Base-by-base conservation (phyloP, 2,113 vertebrate species). In the Cinclus cinclus region DNA sequence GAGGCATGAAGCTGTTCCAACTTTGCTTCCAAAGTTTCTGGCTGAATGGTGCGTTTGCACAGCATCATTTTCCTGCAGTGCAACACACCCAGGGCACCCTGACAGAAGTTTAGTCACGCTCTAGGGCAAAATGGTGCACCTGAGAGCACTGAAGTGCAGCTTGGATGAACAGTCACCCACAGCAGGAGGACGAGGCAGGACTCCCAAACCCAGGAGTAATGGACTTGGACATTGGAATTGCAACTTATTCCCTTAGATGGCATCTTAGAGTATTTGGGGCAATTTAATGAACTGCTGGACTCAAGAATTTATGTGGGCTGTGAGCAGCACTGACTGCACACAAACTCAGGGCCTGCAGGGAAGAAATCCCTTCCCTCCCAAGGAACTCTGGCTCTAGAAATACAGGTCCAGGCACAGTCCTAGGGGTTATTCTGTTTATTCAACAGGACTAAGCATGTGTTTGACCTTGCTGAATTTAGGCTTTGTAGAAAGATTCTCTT, bases 111-210 rank as follows among this genome's bases (percentile, higher is more conserved):
- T 0, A 31, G 67, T 65, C 65, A n/a, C 44, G 69, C n/a, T 37
- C 17, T 46, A 15, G 23, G 49, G 58, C 42, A 58, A 65, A 73
- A 13, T 22, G 4, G 11, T 0, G 16, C 55, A 13, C 20, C 0
- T 10, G 55, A 89, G 31, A 74, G 10, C 53, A 10, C 17, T 1
- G 1, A 18, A 10, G 58, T 2, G 52, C 1, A 3, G 46, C 52
- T 15, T 4, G 21, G 15, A 16, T 4, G 33, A 19, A 33, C 44
- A 19, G 1, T 4, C 68, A 42, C 39, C 41, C 64, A 18, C 11
- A 5, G 70, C 58, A 31, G 25, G 15, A 42, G 56, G 27, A 60
- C 2, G 1, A 77, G 35, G 35, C 33, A 33, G 31, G 8, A n/a
- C 33, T 31, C 22, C 46, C 39, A 59, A 55, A 35, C 15, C 23